Evolutionary conservation across 2,888 invertebrate genomes (phyloP), one percentile per base, ranked within the genome.

Genomic region (Meandrusa payeni): DNA sequence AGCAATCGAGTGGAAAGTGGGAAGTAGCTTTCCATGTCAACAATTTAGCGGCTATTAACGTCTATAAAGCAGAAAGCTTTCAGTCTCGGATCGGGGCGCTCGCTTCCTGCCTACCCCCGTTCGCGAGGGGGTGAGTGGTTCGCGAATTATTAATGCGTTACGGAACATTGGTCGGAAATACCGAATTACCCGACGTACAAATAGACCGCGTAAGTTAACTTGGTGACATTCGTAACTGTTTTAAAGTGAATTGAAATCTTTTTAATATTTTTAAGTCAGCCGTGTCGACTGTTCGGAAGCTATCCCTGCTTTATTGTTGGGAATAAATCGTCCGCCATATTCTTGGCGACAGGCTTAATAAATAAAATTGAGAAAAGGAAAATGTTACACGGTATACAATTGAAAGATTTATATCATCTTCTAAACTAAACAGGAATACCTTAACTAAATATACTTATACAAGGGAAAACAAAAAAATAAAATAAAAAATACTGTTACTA

Each of bases 11-110:
- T 48, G 38, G 48, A 52, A 51, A 56, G 52, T 42, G 47, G 49
- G 51, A 52, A 56, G 56, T 57, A 51, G 47, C 43, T 55, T 56
- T 57, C 48, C 57, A 38, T 57, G 55, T 57, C 50, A 47, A 49
- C 54, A 51, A 54, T 57, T 50, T 43, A 49, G 51, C 47, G 22
- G 49, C 51, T 51, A 50, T 57, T 55, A 54, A 52, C 53, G 51
- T 45, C 46, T 47, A 51, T 53, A 50, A 51, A 51, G 47, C 45
- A 36, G 47, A 46, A 48, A 42, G 41, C 34, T 42, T 29, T 28
- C 41, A 42, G 28, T 29, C 22, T 34, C 41, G 27, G 27, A 22
- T 41, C 28, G 17, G 11, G 28, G 41, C 22, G 23, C 15, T 17
- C 41, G 41, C 41, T 42, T 42, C 41, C 41, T 42, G 29, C 34